These are phyloP conservation scores for Streblospio benedicti DNA, from an alignment of 1,140 invertebrate species.

Conservation along the genomic window DNA sequence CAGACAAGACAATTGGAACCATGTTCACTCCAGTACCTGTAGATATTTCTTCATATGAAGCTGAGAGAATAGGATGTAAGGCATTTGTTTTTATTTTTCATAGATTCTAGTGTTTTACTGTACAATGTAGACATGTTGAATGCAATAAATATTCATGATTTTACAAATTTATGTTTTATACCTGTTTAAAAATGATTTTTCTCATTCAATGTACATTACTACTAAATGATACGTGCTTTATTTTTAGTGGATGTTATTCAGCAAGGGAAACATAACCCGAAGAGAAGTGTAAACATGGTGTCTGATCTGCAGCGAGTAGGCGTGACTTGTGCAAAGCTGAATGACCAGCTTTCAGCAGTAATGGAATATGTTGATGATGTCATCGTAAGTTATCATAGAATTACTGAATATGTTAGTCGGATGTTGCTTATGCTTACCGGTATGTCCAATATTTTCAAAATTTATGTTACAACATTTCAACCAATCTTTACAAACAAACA, in stretches of 20 bases:
- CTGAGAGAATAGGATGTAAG: constrained; percentile 65
- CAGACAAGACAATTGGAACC: constrained; percentile 80
- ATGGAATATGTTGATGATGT: constrained; percentile 76
- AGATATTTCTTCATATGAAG: constrained; percentile 63
- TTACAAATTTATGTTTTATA: no score
- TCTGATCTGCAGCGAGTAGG: constrained; percentile 77
- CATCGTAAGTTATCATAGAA: constrained; percentile 37
- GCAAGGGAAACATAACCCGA: constrained; percentile 46
- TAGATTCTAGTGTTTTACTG: neutral
- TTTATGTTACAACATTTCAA: neutral
- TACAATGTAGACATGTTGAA: neutral
- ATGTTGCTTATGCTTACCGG: constrained; percentile 8
- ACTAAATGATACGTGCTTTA: no score
- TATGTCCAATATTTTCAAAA: no score
- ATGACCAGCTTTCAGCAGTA: constrained; percentile 68
- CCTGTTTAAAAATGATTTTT: no score
- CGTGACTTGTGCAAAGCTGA: constrained; percentile 68
- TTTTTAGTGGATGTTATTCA: constrained; percentile 55
- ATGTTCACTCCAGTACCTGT: constrained; percentile 83
- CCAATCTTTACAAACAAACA: neutral
- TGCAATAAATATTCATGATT: no score
- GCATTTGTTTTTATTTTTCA: neutral
- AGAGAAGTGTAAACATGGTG: constrained; percentile 62
- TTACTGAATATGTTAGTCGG: neutral
- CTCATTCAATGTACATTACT: no score